phyloP scores from a whole-genome alignment of 2,113 vertebrate species.

The Siniperca chuatsi region DNA sequence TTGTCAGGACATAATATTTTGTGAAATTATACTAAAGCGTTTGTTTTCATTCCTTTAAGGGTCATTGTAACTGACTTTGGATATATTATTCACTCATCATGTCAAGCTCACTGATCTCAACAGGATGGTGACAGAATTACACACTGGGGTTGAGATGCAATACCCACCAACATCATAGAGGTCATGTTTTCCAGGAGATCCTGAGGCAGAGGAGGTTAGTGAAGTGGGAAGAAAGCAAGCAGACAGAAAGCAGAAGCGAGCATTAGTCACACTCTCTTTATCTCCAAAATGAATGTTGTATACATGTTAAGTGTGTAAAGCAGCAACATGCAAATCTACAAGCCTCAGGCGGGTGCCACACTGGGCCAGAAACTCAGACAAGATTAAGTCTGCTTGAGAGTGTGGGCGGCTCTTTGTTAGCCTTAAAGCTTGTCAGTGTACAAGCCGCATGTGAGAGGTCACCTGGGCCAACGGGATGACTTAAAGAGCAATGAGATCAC shows the following conservation, averaged over 20 bases:
- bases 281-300: neutral
- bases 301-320: conserved; percentile 10
- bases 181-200: conserved; percentile 80
- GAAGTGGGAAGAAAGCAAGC: conserved; percentile 45
- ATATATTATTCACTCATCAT: neutral
- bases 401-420: neutral
- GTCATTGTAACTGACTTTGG: no score
- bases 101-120: neutral
- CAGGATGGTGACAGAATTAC: neutral
- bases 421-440: neutral
- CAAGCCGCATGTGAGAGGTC: neutral
- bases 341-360: neutral
- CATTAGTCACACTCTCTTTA: conserved; percentile 53
- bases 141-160: neutral
- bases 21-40: no score
- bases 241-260: conserved; percentile 53
- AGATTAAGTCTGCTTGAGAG: neutral
- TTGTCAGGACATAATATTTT: no score
- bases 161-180: conserved; percentile 81
- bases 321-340: conserved; percentile 9
- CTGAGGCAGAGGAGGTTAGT: conserved; percentile 70
- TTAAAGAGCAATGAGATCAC: neutral
- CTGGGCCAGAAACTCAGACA: neutral
- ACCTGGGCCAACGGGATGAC: neutral
- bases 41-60: no score